Evolutionary conservation across 2,888 invertebrate species (phyloP).

Genomic region (Agrotis ipsilon): DNA sequence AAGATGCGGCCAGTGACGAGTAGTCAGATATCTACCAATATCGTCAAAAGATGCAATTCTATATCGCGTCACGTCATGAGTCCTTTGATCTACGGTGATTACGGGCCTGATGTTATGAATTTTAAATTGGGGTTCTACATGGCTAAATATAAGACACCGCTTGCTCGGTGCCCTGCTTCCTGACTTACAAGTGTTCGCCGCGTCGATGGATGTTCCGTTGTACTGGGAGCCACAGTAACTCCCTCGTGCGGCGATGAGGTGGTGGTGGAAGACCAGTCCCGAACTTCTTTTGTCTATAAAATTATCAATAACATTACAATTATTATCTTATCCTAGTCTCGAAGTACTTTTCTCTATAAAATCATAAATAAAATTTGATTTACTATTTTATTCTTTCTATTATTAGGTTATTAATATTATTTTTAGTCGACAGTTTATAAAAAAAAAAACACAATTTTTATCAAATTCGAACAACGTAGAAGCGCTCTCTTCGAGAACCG

Average conservation of each 20-base stretch:
- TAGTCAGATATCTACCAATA: too few relatives aligned
- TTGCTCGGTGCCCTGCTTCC: not conserved
- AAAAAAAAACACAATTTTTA: not conserved
- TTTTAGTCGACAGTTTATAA: not conserved
- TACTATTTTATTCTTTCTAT: not conserved
- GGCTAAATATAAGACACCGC: not conserved
- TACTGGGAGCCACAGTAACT: too few relatives aligned
- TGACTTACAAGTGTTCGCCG: constrained; percentile 22
- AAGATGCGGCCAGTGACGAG: too few relatives aligned
- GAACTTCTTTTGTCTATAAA: constrained; percentile 16
- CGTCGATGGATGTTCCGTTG: not conserved
- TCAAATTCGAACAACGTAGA: not conserved
- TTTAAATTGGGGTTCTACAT: not conserved
- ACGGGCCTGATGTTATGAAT: not conserved
- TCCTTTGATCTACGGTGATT: too few relatives aligned
- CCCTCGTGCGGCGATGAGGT: not conserved
- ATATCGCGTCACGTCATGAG: too few relatives aligned
- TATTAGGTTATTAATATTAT: too few relatives aligned
- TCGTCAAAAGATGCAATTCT: too few relatives aligned
- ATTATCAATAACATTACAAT: not conserved
- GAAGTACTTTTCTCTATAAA: constrained; percentile 13
- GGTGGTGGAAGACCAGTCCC: not conserved
- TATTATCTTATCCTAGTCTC: too few relatives aligned
- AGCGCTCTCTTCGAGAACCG: not conserved
- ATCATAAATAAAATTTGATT: not conserved